A percentile compares a stretch with the other conserved stretches of the same genome.
Evolutionary conservation across 1,140 invertebrate species (phyloP).

Genomic region (Neuroterus valhalla): DNA sequence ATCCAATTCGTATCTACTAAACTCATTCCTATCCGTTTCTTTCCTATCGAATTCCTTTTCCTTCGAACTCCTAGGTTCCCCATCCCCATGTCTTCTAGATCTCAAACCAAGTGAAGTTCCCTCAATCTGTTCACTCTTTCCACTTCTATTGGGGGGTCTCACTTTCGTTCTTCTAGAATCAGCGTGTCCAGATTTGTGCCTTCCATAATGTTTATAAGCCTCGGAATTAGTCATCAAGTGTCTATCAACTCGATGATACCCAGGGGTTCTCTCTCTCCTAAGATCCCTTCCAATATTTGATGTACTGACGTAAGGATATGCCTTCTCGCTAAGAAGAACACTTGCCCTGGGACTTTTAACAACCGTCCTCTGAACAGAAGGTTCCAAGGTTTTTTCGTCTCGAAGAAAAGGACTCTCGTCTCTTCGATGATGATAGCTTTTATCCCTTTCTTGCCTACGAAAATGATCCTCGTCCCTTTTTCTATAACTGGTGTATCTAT

Average conservation of each 20-base stretch:
- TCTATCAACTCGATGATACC: neutral
- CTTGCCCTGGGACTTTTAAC: conserved; percentile 70
- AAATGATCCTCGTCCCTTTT: conserved; percentile 37
- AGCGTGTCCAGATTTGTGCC: conserved; percentile 67
- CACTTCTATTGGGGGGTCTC: conserved; percentile 54
- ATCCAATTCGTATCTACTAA: neutral
- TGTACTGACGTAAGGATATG: conserved; percentile 78
- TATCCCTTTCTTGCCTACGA: conserved; percentile 8
- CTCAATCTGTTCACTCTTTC: conserved; percentile 68
- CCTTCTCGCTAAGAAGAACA: conserved; percentile 80
- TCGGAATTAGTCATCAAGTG: too few species aligned
- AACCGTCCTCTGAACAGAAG: conserved; percentile 66
- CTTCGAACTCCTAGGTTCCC: neutral
- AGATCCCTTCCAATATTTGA: conserved; percentile 31
- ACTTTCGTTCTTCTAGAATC: conserved; percentile 60
- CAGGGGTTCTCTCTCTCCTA: conserved; percentile 46
- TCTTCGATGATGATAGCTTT: conserved; percentile 7
- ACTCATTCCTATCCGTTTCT: conserved; percentile 43
- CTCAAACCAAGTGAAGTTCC: conserved; percentile 60
- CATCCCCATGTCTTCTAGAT: conserved; percentile 53
- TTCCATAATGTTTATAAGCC: conserved; percentile 50
- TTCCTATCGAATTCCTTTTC: conserved; percentile 33
- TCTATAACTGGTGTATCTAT: conserved; percentile 78
- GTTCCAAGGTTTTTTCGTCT: conserved; percentile 81
- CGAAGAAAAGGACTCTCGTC: conserved; percentile 63